Conservation (phyloP, 2,888 invertebrate genomes). For the Acleris emargana region DNA sequence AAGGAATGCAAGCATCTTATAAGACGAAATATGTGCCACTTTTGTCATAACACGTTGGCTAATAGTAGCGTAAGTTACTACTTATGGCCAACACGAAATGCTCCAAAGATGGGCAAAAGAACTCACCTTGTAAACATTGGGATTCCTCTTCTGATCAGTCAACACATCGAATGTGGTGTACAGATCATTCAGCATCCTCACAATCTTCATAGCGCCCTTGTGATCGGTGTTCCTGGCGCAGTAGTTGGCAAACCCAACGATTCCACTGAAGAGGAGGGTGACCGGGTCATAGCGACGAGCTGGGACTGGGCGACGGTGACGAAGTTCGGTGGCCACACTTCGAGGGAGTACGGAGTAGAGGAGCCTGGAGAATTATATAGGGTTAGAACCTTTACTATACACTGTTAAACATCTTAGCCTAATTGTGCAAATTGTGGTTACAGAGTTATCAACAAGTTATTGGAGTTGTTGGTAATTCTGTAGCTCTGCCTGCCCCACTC, state of each 20-base stretch:
- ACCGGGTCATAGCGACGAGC: conserved; percentile 95
- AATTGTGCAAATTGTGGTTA: too few species aligned
- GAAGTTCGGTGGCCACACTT: conserved; percentile 96
- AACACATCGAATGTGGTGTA: conserved; percentile 97
- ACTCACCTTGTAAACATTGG: conserved; percentile 95
- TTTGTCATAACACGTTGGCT: too few species aligned
- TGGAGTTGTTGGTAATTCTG: too few species aligned
- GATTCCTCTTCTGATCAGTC: conserved; percentile 95
- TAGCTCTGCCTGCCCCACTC: too few species aligned
- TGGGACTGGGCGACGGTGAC: conserved; percentile 95
- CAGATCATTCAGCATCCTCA: conserved; percentile 95
- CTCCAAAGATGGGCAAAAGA: background rate
- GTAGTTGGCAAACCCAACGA: conserved; percentile 94
- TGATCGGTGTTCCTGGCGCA: conserved; percentile 96
- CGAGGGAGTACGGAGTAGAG: conserved; percentile 97
- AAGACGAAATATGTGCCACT: too few species aligned
- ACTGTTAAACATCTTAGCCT: too few species aligned
- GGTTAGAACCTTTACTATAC: too few species aligned
- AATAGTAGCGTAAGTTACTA: too few species aligned
- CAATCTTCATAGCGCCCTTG: conserved; percentile 97
- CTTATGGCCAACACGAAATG: background rate
- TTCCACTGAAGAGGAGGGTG: conserved; percentile 95
- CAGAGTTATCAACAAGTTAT: too few species aligned
- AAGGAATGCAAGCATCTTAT: too few species aligned
- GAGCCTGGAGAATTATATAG: conserved; percentile 86